These are phyloP conservation scores for Scaptodrosophila latifasciaeformis DNA, from an alignment of 2,888 invertebrate species.

Conservation along the genomic window DNA sequence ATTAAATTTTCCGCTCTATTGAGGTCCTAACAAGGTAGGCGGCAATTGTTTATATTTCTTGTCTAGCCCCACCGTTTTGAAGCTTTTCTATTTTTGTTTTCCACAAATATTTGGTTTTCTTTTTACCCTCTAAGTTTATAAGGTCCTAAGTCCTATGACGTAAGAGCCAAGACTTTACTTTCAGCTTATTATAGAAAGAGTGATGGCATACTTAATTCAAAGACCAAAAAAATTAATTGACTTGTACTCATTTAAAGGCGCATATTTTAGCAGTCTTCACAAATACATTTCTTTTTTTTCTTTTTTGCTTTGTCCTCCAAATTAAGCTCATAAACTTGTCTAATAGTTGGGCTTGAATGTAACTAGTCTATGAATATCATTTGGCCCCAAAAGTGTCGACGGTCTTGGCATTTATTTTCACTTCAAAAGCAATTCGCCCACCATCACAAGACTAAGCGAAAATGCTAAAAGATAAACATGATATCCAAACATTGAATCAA, in stretches of 20 bases:
- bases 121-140: slow-evolving; percentile 24
- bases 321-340: slow-evolving; percentile 17
- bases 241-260: no score
- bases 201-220: slow-evolving; percentile 15
- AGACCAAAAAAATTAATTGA: slow-evolving; percentile 21
- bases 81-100: slow-evolving; percentile 6
- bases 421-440: slow-evolving; percentile 16
- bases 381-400: slow-evolving; percentile 9
- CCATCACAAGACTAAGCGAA: background rate
- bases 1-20: slow-evolving; percentile 53
- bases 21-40: slow-evolving; percentile 28
- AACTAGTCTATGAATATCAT: background rate
- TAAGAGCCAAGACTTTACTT: no score
- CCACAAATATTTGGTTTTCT: slow-evolving; percentile 30
- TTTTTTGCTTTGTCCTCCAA: slow-evolving; percentile 8
- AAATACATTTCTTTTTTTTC: background rate
- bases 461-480: background rate
- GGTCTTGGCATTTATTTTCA: slow-evolving; percentile 25
- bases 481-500: no score
- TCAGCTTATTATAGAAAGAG: slow-evolving; percentile 9
- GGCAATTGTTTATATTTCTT: background rate
- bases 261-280: background rate
- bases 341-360: background rate
- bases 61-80: slow-evolving; percentile 14
- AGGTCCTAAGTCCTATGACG: no score